phyloP scores from a whole-genome alignment of 2,888 invertebrate genomes.

The Merodon equestris region DNA sequence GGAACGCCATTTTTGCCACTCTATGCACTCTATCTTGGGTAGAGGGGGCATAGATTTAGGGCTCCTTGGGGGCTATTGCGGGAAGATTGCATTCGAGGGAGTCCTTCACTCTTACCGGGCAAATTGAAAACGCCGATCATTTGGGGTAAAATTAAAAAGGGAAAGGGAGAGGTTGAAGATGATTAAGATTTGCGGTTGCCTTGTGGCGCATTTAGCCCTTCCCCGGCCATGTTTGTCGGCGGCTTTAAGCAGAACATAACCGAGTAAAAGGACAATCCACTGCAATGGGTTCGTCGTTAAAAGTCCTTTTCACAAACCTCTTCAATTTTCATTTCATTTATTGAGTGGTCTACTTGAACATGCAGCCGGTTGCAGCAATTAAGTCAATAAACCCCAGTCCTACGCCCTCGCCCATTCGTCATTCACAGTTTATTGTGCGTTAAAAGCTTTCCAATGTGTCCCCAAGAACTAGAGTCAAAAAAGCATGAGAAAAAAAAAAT shows the following conservation, averaged over 20 bases:
- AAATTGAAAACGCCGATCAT: slow-evolving; percentile 64
- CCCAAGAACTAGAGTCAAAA: slow-evolving; percentile 13
- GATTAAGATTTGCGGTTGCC: too few species aligned
- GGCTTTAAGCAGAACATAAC: too few species aligned
- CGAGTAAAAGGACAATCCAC: too few species aligned
- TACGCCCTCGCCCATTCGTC: slow-evolving; percentile 4
- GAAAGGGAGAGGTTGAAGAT: neutral
- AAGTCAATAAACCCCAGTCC: too few species aligned
- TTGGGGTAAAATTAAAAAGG: slow-evolving; percentile 48
- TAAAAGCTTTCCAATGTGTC: slow-evolving; percentile 63
- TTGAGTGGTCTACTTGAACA: too few species aligned
- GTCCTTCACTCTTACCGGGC: slow-evolving; percentile 22
- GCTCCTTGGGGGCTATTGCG: slow-evolving; percentile 63
- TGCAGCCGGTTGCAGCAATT: too few species aligned
- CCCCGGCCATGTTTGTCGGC: too few species aligned
- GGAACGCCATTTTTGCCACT: slow-evolving; percentile 46
- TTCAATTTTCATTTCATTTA: too few species aligned
- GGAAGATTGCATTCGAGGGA: slow-evolving; percentile 61
- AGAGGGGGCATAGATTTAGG: slow-evolving; percentile 36
- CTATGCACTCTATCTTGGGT: slow-evolving; percentile 59
- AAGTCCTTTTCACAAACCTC: too few species aligned
- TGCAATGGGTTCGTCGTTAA: too few species aligned
- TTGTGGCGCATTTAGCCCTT: too few species aligned
- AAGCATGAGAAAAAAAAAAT: neutral
- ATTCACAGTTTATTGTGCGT: slow-evolving; percentile 35